A percentile compares a stretch with the other conserved stretches of the same genome.
Conservation (phyloP, 2,797 vertebrate species). For the Echiichthys vipera region DNA sequence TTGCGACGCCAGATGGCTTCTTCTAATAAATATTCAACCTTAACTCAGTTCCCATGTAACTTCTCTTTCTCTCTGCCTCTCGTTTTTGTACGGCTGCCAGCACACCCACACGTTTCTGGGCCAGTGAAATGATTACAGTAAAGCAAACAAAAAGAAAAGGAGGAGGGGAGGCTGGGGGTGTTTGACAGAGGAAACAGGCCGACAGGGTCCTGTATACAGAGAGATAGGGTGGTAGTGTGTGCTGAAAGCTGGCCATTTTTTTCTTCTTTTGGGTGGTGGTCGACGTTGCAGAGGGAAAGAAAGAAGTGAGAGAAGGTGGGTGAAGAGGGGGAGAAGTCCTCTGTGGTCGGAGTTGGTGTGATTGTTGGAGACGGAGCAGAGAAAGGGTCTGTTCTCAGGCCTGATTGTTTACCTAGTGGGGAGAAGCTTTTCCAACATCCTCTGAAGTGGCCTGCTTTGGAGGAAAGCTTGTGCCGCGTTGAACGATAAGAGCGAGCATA, state of each 20-base stretch:
- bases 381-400: constrained; percentile 73
- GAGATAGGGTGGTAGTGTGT: constrained; percentile 87
- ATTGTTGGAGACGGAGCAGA: constrained; percentile 74
- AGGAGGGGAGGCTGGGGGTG: constrained; percentile 72
- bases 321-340: constrained; percentile 48
- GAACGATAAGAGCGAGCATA: constrained; percentile 41
- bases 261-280: constrained; percentile 58
- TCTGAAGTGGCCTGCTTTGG: constrained; percentile 64
- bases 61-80: constrained; percentile 85
- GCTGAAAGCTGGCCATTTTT: constrained; percentile 84
- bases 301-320: constrained; percentile 74
- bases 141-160: constrained; percentile 93
- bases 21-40: constrained; percentile 99
- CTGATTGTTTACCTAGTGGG: constrained; percentile 72
- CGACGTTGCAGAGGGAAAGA: constrained; percentile 76
- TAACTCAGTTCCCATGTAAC: constrained; percentile 99
- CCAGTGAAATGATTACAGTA: constrained; percentile 98
- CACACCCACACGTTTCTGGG: constrained; percentile 98
- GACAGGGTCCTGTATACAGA: constrained; percentile 94
- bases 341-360: constrained; percentile 68
- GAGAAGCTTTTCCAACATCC: constrained; percentile 67
- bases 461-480: constrained; percentile 22
- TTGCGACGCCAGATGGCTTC: constrained; percentile 99
- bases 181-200: constrained; percentile 92
- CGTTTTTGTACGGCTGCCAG: constrained; percentile 92